Evolutionary conservation across 1,140 invertebrate species (phyloP), one percentile per base, ranked within the genome.

Genomic region (Contarinia nasturtii): DNA sequence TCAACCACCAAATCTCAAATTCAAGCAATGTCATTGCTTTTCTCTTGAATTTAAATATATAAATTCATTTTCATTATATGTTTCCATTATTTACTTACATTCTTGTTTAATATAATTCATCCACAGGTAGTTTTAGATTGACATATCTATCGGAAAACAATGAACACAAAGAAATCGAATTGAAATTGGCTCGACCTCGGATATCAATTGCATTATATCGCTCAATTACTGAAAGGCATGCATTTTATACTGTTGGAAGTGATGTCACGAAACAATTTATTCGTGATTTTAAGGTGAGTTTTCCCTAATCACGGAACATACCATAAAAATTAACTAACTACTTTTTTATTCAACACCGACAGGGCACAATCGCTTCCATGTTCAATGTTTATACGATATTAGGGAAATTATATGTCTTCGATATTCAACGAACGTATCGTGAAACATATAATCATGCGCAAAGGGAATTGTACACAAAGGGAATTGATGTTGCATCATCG

Each of bases 141-240:
- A 73, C 76, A 42, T 84, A 84, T 57, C 68, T 82, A 20, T 75
- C 76, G 10, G 71, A 75, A 45, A 75, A 82, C 48, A 80, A 79
- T 19, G 70, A 75, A 50, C 75, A 79, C 54, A 72, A 76, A 12
- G 69, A 76, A 20, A 65, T 87, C 38, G 77, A 84, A 56, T 78
- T 87, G 49, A 86, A 86, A 66, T 73, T 89, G 61, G 76, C 82
- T 51, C 86, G 81, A 44, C 76, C 75, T 44, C 75, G 79, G 19
- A 74, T 79, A 15, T 85, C 86, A 8, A 80, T 78, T 15, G 82
- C 81, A 33, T 65, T 90, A 2, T 90, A 90, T 59, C 70, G 86
- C 38, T 84, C 84, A n/a, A 80, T 90, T 45, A 90, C 86, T 0
- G 87, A 90, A 63, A 86, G 86, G 56, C 86, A 90, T 59, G 86